phyloP scores from a whole-genome alignment of 2,888 invertebrate genomes.

The Agrotis segetum region DNA sequence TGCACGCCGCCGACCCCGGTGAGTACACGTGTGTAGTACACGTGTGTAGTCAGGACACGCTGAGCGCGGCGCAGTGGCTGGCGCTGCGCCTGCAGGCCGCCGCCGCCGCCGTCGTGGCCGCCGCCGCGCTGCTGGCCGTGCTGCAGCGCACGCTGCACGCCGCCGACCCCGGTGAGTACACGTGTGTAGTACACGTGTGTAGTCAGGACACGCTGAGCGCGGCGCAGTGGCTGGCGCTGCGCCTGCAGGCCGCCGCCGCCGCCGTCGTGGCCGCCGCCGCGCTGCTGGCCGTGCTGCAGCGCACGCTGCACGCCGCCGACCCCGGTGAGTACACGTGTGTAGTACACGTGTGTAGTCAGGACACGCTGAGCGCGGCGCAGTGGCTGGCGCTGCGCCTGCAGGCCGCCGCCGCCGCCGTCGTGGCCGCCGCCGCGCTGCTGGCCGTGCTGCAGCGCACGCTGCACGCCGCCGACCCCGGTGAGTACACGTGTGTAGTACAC shows the following conservation, averaged over 20 bases:
- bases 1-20: slow-evolving; percentile 94
- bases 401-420: slow-evolving; percentile 93
- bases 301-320: slow-evolving; percentile 93
- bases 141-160: slow-evolving; percentile 93
- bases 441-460: slow-evolving; percentile 92
- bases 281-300: slow-evolving; percentile 90
- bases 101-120: slow-evolving; percentile 92
- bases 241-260: slow-evolving; percentile 95
- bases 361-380: slow-evolving; percentile 95
- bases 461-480: slow-evolving; percentile 94
- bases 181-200: too few species aligned
- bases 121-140: slow-evolving; percentile 80
- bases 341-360: too few species aligned
- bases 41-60: too few species aligned
- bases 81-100: slow-evolving; percentile 96
- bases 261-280: slow-evolving; percentile 91
- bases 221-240: slow-evolving; percentile 96
- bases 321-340: slow-evolving; percentile 88
- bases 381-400: slow-evolving; percentile 97
- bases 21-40: slow-evolving; percentile 40
- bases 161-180: slow-evolving; percentile 92
- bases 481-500: slow-evolving; percentile 16
- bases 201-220: too few species aligned
- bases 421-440: slow-evolving; percentile 83
- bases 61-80: slow-evolving; percentile 97